Evolutionary conservation across 2,113 vertebrate species (phyloP), one percentile per base, ranked within the genome.

Genomic region (Ibidorhyncha struthersii): DNA sequence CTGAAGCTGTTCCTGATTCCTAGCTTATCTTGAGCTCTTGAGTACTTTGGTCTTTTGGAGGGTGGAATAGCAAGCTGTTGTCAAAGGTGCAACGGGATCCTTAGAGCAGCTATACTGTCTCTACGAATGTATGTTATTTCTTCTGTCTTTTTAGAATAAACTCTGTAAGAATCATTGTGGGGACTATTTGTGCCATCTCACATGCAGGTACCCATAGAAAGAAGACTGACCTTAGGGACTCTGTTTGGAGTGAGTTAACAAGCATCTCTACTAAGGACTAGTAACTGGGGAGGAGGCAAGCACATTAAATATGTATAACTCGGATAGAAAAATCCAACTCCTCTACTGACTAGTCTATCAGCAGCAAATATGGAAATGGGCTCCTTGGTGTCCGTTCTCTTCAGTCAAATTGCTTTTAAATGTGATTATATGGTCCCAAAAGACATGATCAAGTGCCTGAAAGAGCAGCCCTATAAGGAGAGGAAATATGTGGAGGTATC

Each of bases 371-470:
- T 1, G 5, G 34, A 55, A 73, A 55, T 63, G 5, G 49, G 10
- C 22, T 74, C 34, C 59, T 29, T 67, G 52, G 8, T 59, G 43
- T 59, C 30, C 30, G 38, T 53, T 43, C 6, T 73, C 29, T 18
- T 27, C 90, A 99, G 98, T 96, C 97, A 55, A 97, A 90, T 52
- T 98, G 97, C 79, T 99, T 99, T 76, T 87, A 90, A 92, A 93
- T 94, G 97, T 41, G 98, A 99, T 34, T 98, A 98, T n/a, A 96
- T 98, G 47, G 98, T 98, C 20, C 97, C 98, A 26, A 98, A 98
- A 92, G 97, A 98, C 5, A 98, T 98, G 43, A n/a, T 98, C 8
- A 97, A 98, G 18, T 98, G 98, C 16, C 97, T 99, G 20, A 98
- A 98, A 90, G 97, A 99, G 86, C 98, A 98, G 92, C 98, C 98